Evolutionary conservation across 2,888 invertebrate species (phyloP), one percentile per base, ranked within the genome.

Genomic region (Mellilla xanthometata): DNA sequence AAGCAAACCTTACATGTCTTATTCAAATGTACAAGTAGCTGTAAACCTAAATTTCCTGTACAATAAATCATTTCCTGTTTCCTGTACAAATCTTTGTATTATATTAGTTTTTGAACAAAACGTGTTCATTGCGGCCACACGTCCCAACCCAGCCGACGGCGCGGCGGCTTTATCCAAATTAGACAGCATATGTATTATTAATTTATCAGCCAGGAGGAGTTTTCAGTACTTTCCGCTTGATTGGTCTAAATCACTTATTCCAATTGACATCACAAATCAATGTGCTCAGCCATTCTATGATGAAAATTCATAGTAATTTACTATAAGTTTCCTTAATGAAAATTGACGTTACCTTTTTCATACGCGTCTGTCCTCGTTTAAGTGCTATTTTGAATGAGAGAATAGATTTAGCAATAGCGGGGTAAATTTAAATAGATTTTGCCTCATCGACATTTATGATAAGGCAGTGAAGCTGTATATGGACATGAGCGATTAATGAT

Each of bases 141-240:
- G 61, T 24, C 24, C 7, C 8, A 24, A 7, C 24, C 56, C 58
- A 55, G 59, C 56, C 54, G 55, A 63, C 69, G 68, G 72, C n/a
- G 71, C 68, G 49, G 59, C 49, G 50, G 62, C 65, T 58, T 60
- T 66, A 56, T 60, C 68, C 58, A 60, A 74, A 77, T 77, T 77
- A 77, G 76, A 62, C 55, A 53, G 56, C 58, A 68, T 65, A 58
- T 76, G 68, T 68, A 74, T 76, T 73, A 75, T 75, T 72, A 73
- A 74, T 75, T 70, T 61, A 74, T 68, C 53, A 53, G 24, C 7
- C 62, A 64, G 73, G 62, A 61, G 57, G 55, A 64, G 72, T 46
- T 39, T 31, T 35, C 31, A 13, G 31, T 46, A 72, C 62, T 74
- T 73, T 65, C 54, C 52, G 59, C 57, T 59, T 66, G 62, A 69